Base-by-base conservation (phyloP, 2,888 invertebrate genomes). In the Adela reaumurella region DNA sequence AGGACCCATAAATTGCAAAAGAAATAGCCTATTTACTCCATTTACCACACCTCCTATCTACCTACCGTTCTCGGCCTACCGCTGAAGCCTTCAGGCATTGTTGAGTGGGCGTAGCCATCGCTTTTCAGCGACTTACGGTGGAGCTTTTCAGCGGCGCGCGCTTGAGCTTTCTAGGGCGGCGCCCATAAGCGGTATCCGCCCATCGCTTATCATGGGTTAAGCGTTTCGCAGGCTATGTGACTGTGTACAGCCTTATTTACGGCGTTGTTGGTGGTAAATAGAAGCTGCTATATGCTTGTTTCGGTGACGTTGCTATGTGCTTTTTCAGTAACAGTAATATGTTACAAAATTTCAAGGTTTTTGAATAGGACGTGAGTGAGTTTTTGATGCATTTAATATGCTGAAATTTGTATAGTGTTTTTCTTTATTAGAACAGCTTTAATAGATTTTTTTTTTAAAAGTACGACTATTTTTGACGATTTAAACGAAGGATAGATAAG, bases 131-230 rank as follows among this genome's bases (percentile, higher is more conserved):
- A 3, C 35, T 8, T 3, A 14, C 35, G 35, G 35, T 10, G 5
- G n/a, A 5, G 24, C 24, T 6, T 10, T 5, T 5, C 18, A 19
- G 28, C 6, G 24, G 45, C 29, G 46, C 3, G 45, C 42, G 46
- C 43, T 43, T 24, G 42, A 42, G 46, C 17, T 17, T 18, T 8
- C 42, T 29, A 47, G 44, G 28, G 44, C 44, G 48, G 44, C 48
- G 44, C 28, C 48, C 17, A n/a, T 18, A 11, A 28, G n/a, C n/a
- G n/a, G n/a, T n/a, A n/a, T n/a, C n/a, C 43, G 48, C 48, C n/a
- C 18, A 28, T 16, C n/a, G 20, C 16, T 28, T 45, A 28, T 28
- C 20, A n/a, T 8, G 14, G 20, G 16, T 16, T 24, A 28, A 24
- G 46, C 14, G 17, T 17, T 41, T 17, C 11, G 18, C 47, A 4